Base-by-base conservation (phyloP, 2,888 invertebrate species). In the Parnassius smintheus region DNA sequence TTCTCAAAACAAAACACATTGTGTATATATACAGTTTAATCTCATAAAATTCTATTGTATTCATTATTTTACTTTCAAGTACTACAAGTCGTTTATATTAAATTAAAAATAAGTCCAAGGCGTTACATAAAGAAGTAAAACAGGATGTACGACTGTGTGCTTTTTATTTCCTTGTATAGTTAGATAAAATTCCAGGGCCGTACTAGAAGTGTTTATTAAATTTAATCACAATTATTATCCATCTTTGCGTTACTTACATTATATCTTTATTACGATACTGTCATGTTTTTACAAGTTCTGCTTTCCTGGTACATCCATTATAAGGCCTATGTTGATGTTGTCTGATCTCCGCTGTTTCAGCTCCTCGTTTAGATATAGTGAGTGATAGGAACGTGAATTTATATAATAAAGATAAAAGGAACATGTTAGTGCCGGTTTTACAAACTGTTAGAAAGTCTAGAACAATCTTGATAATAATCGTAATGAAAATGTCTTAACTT, bases 391-490 rank as follows among this genome's bases (percentile, higher is more conserved):
- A 10, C 48, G 2, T 18, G 42, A 54, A 25, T 49, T 13, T 46
- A 46, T 46, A 12, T 12, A 46, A 46, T 58, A 50, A 59, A 62
- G 55, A 55, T 35, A 55, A 45, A 35, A 50, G 44, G 18, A 22
- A 35, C 12, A 22, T 25, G 25, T 35, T 50, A 18, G 9, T 46
- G 13, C 41, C 4, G 50, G 45, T 45, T 4, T 50, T 44, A 4
- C 50, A 25, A 50, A 59, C 62, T 4, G 58, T 46, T 59, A 63
- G 58, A 62, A 63, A 63, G 62, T 49, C 48, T 57, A 50, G 44
- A 51, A 41, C 49, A 52, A 50, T n/a, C 46, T 25, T 9, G 49
- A 53, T 41, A 53, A 48, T 41, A 41, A 52, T 57, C 52, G 48
- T 42, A 53, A 53, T 62, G 25, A 52, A 58, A 49, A 50, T 45